Conservation (phyloP, 2,888 invertebrate genomes). For the Tillus elongatus region DNA sequence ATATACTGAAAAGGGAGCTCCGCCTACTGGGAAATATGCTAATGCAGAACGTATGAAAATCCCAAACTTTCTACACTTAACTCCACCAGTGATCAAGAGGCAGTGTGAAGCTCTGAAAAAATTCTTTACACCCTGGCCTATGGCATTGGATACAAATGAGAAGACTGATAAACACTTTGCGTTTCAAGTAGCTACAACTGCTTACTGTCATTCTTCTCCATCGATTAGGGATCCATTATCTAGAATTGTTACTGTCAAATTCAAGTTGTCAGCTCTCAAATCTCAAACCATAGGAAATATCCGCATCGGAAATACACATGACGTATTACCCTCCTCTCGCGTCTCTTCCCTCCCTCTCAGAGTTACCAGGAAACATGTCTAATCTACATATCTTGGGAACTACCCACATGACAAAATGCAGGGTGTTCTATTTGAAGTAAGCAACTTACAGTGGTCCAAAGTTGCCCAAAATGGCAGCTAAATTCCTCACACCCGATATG, state of each 20-base stretch:
- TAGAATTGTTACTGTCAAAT: slow-evolving; percentile 70
- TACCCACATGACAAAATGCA: no score
- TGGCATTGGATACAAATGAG: slow-evolving; percentile 62
- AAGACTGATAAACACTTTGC: slow-evolving; percentile 75
- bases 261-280: slow-evolving; percentile 61
- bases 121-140: slow-evolving; percentile 92
- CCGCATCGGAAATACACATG: no score
- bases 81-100: slow-evolving; percentile 84
- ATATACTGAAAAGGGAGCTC: slow-evolving; percentile 53
- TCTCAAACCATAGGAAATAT: no score
- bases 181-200: slow-evolving; percentile 66
- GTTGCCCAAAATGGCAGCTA: no score
- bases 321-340: no score
- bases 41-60: slow-evolving; percentile 97
- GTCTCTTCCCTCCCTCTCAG: no score
- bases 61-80: slow-evolving; percentile 95
- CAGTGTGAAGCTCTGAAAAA: slow-evolving; percentile 87
- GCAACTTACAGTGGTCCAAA: no score
- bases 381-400: no score
- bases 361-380: no score
- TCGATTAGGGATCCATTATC: slow-evolving; percentile 79
- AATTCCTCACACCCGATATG: no score
- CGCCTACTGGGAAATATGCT: slow-evolving; percentile 73
- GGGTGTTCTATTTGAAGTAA: no score
- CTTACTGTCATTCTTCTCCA: slow-evolving; percentile 86